A percentile compares a stretch with the other conserved stretches of the same genome.
phyloP scores from a whole-genome alignment of 2,888 invertebrate species.

The Napeogenes sylphis region DNA sequence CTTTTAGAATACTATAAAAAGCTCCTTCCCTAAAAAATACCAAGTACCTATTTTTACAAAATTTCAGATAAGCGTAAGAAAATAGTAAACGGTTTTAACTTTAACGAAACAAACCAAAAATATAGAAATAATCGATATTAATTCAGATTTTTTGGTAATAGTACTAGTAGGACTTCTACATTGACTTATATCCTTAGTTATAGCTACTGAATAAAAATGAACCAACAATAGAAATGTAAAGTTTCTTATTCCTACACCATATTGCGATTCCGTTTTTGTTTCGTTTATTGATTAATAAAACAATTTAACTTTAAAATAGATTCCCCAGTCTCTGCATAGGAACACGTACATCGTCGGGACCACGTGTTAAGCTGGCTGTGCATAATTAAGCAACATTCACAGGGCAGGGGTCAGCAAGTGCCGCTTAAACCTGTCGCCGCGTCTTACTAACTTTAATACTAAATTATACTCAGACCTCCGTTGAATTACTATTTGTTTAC shows the following conservation, averaged over 20 bases:
- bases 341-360: constrained; percentile 36
- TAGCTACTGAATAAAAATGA: too few species aligned
- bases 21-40: too few species aligned
- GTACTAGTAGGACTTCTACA: too few species aligned
- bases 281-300: constrained; percentile 6
- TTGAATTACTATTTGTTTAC: not conserved
- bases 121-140: too few species aligned
- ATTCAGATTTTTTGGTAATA: too few species aligned
- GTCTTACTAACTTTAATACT: constrained; percentile 21
- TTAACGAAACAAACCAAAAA: too few species aligned
- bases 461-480: constrained; percentile 16
- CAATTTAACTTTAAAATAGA: not conserved
- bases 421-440: constrained; percentile 52
- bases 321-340: constrained; percentile 34
- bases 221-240: too few species aligned
- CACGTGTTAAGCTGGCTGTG: constrained; percentile 68
- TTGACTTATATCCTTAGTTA: too few species aligned
- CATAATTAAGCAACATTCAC: constrained; percentile 56
- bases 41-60: too few species aligned
- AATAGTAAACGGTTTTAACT: too few species aligned
- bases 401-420: constrained; percentile 31
- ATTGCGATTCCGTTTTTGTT: not conserved
- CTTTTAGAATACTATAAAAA: not conserved
- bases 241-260: too few species aligned
- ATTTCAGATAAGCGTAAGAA: too few species aligned